Evolutionary conservation across 1,140 invertebrate genomes (phyloP), one percentile per base, ranked within the genome.

Genomic region (Drosophila pectinifera): DNA sequence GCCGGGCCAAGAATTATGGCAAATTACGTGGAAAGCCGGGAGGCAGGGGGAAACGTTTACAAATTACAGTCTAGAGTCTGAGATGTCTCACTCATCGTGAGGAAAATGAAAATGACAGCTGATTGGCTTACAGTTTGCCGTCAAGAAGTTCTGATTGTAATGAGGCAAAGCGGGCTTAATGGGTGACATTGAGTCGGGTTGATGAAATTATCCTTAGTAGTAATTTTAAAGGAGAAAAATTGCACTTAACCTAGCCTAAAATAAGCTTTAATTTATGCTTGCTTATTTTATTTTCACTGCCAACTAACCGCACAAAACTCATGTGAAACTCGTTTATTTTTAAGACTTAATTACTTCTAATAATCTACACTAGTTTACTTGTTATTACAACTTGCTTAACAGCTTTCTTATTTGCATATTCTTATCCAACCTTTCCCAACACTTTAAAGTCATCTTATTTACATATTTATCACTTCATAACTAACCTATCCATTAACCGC

Each of bases 11-110:
- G 39, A 67, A 58, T 57, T 45, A 28, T 46, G 20, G 46, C 43
- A 74, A 77, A 83, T 84, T 79, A 64, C 58, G 79, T n/a, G 80
- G 49, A 73, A 55, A 6, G 57, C 11, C 10, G 20, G 14, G 42
- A 31, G 22, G 61, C 10, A 11, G 38, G 26, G 38, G 43, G 22
- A 45, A 31, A 45, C 46, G 42, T 39, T 38, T 22, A 57, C 36
- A 75, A 75, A 75, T 75, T 75, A 67, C 54, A 76, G 72, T 48
- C 34, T 16, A 24, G 3, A 7, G 16, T n/a, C 53, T 20, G n/a
- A 36, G 22, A 63, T 14, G 22, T 31, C 10, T 59, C 54, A 39
- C 26, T 36, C 63, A 54, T 36, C 31, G 45, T 16, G 0, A 20
- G 42, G 28, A 41, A 45, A 62, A 73, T 72, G 65, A 53, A 70